Evolutionary conservation across 2,113 vertebrate genomes (phyloP).

Genomic region (Ammodytes marinus): DNA sequence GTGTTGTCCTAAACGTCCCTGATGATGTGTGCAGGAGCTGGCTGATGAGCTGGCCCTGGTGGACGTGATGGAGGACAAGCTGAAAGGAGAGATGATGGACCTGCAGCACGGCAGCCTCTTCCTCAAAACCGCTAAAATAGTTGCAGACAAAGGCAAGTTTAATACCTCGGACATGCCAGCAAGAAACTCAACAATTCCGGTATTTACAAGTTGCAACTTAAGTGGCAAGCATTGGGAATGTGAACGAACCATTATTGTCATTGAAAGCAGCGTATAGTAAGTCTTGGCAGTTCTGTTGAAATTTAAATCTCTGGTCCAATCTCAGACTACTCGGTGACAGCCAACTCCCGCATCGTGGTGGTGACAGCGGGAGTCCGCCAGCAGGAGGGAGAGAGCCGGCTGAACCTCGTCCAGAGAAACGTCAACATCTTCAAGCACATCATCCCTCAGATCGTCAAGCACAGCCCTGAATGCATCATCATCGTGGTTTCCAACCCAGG

Average conservation of each 20-base stretch:
- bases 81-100: constrained; percentile 99
- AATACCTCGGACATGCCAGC: neutral
- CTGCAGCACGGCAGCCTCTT: constrained; percentile 96
- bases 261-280: neutral
- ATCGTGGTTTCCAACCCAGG: constrained; percentile 98
- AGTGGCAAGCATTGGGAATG: neutral
- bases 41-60: constrained; percentile 95
- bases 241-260: neutral
- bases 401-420: constrained; percentile 97
- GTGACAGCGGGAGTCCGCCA: constrained; percentile 96
- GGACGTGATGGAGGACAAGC: constrained; percentile 96
- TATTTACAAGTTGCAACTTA: neutral
- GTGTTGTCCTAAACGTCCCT: neutral
- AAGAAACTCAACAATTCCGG: neutral
- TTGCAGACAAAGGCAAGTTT: constrained; percentile 92
- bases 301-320: neutral
- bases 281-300: neutral
- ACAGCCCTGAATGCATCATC: constrained; percentile 94
- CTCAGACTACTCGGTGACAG: constrained; percentile 93
- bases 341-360: constrained; percentile 94
- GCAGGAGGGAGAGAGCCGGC: constrained; percentile 96
- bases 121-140: constrained; percentile 93
- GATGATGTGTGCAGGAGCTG: constrained; percentile 84
- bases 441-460: constrained; percentile 91
- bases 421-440: constrained; percentile 97